Conservation (phyloP, 2,113 vertebrate species). For the Stigmatopora nigra region DNA sequence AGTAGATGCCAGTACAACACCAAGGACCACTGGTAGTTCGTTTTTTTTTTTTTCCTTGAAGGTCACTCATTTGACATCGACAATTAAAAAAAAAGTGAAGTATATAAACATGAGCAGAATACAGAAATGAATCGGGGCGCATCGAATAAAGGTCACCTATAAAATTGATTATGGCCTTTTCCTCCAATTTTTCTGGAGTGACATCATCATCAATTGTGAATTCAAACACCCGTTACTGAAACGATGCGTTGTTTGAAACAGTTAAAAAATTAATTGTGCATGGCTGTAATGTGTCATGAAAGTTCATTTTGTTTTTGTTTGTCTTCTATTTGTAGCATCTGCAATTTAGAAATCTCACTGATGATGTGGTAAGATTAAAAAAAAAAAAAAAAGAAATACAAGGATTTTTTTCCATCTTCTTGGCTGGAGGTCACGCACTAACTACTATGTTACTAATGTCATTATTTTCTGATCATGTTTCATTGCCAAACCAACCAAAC, state of each 20-base stretch:
- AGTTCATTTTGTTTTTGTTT: constrained; percentile 37
- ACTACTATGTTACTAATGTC: neutral
- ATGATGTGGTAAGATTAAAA: constrained; percentile 88
- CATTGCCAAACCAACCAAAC: neutral
- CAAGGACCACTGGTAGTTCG: constrained; percentile 6
- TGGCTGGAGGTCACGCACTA: constrained; percentile 7
- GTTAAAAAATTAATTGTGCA: neutral
- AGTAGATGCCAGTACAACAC: constrained; percentile 57
- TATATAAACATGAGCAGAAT: no score
- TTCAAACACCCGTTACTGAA: neutral
- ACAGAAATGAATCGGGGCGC: no score
- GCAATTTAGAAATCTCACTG: constrained; percentile 90
- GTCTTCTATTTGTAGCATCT: constrained; percentile 76
- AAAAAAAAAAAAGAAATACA: neutral
- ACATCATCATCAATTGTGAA: neutral
- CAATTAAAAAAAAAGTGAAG: neutral
- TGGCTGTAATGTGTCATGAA: constrained; percentile 13
- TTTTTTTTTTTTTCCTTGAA: constrained; percentile 3
- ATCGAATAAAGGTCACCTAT: neutral
- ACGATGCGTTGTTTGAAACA: neutral
- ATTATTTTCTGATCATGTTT: neutral
- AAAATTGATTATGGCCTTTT: neutral
- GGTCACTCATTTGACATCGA: neutral
- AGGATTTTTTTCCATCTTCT: constrained; percentile 1
- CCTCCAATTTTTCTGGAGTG: neutral